Evolutionary conservation across 1,140 invertebrate species (phyloP).

Genomic region (Helicoverpa armigera): DNA sequence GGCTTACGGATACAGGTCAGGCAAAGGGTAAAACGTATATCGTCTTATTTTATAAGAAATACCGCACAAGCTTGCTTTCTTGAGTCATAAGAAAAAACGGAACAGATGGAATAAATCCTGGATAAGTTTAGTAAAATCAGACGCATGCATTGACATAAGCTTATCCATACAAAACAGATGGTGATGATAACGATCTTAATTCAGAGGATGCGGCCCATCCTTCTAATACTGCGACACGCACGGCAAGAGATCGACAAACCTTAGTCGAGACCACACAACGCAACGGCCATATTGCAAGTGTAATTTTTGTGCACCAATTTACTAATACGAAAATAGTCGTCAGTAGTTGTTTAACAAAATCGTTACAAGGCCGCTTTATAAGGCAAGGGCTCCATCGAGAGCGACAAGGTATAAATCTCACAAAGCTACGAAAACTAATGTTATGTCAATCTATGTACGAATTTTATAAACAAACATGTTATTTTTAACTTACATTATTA

Average conservation of each 20-base stretch:
- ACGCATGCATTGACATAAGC: too few relatives aligned
- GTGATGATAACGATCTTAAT: too few relatives aligned
- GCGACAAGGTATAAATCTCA: background rate
- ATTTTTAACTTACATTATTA: background rate
- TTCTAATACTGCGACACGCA: constrained; percentile 3
- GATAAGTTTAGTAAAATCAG: too few relatives aligned
- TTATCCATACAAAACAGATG: too few relatives aligned
- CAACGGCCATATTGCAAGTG: background rate
- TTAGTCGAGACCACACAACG: background rate
- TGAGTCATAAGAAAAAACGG: too few relatives aligned
- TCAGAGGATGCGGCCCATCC: constrained; percentile 5
- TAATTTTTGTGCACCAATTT: constrained; percentile 3
- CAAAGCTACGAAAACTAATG: background rate
- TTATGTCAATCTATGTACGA: too few relatives aligned
- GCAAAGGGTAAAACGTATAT: background rate
- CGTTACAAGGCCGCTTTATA: constrained; percentile 49
- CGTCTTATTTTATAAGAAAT: background rate
- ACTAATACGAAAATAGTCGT: constrained; percentile 47
- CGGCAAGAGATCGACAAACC: background rate
- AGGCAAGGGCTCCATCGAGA: constrained; percentile 13
- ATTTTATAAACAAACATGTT: background rate
- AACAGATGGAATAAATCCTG: too few relatives aligned
- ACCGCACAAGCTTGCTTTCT: background rate
- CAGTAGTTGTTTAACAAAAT: constrained; percentile 38
- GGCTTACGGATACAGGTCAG: background rate